Base-by-base conservation (phyloP, 2,113 vertebrate species). In the Sakesphorus luctuosus region DNA sequence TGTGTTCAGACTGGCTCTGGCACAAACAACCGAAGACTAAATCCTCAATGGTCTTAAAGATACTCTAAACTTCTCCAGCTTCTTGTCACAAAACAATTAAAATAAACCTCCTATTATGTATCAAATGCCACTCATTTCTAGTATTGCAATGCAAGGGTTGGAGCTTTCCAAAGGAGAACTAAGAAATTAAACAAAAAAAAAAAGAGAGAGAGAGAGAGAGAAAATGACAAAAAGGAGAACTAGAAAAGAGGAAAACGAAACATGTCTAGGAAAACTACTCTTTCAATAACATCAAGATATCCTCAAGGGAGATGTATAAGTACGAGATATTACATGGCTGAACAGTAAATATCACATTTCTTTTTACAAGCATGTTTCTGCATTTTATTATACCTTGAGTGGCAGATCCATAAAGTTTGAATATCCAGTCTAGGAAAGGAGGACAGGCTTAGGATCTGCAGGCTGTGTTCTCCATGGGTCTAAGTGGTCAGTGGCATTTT, bases 341-440 rank as follows among this genome's bases (percentile, higher is more conserved):
- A 95, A 86, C 82, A 78, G 90, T 93, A 96, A 97, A 96, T 95
- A 96, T 93, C 92, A 61, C 92, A 93, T 94, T 93, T 96, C 93
- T 93, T 95, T 96, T 96, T 94, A 95, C 91, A 96, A 96, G 83
- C 79, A 84, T 88, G 79, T 95, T 95, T 92, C 93, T 96, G 94
- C 93, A 95, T 96, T 96, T 93, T 96, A 80, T 94, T 95, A 56
- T 83, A 71, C 68, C 83, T 91, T 88, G 79, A 92, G 94, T 93
- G 73, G 88, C 90, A 95, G 90, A 86, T 26, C 50, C 47, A 93
- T 95, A 92, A 92, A 96, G 92, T 96, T 90, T 86, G 65, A 74
- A 84, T 90, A 94, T 58, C 83, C 92, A 52, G 26, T 15, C 52
- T 88, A 63, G 78, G 72, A 77, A 83, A 65, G 53, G 80, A 65